These are phyloP conservation scores for Tenualosa thibaudeaui DNA, from an alignment of 2,797 vertebrate genomes.

Conservation along the genomic window DNA sequence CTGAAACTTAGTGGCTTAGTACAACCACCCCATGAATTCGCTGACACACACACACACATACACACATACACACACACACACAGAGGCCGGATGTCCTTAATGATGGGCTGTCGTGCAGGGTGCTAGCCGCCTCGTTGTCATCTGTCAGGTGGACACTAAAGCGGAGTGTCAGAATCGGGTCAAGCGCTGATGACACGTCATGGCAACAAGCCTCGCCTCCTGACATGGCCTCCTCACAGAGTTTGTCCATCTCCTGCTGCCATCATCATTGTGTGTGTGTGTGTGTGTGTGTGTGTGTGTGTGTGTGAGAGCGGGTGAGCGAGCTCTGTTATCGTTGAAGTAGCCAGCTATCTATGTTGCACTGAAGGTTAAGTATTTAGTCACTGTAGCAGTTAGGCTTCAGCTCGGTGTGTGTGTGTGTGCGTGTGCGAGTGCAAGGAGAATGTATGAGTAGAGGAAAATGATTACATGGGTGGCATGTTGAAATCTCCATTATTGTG, in stretches of 20 bases:
- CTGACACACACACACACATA: not conserved
- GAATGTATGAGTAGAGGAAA: too few relatives aligned
- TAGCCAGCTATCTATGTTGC: not conserved
- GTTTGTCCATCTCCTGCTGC: not conserved
- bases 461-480: not conserved
- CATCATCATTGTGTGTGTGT: not conserved
- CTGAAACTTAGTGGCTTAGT: too few relatives aligned
- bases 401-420: not conserved
- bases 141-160: constrained; percentile 35
- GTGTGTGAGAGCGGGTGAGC: not conserved
- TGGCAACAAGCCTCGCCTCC: not conserved
- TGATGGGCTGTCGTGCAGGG: constrained; percentile 3
- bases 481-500: not conserved
- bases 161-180: constrained; percentile 43
- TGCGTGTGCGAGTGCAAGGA: not conserved
- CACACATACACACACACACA: constrained; percentile 8
- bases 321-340: not conserved
- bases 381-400: not conserved
- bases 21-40: too few relatives aligned
- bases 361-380: not conserved
- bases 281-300: constrained; percentile 11
- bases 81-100: not conserved
- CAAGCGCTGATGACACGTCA: constrained; percentile 21
- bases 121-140: constrained; percentile 10
- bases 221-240: not conserved